Conservation (phyloP, 2,888 invertebrate genomes). For the Zygogramma bicolorata region DNA sequence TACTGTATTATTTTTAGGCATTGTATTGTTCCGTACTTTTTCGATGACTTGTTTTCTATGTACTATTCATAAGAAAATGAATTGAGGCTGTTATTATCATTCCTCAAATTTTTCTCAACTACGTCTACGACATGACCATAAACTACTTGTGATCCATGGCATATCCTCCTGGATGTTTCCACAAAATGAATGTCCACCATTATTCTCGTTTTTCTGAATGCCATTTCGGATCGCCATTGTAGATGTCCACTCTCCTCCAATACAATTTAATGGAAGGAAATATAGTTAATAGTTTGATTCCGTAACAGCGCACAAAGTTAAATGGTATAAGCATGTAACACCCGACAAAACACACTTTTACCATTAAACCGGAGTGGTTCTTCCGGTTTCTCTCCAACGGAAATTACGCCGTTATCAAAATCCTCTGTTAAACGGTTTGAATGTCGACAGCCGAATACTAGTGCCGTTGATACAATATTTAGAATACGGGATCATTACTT, state of each 20-base stretch:
- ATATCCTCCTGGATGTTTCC: too few species aligned
- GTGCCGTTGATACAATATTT: neutral
- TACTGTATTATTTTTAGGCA: neutral
- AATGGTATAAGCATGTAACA: conserved; percentile 65
- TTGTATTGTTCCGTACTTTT: too few species aligned
- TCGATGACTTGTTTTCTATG: too few species aligned
- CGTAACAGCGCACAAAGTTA: conserved; percentile 53
- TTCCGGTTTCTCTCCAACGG: conserved; percentile 58
- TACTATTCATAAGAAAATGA: neutral
- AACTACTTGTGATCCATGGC: too few species aligned
- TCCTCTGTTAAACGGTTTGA: conserved; percentile 2
- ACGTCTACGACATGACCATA: too few species aligned
- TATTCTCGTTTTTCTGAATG: too few species aligned
- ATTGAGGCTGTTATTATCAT: too few species aligned
- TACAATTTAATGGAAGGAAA: conserved; percentile 25
- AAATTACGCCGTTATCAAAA: conserved; percentile 58
- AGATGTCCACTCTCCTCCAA: neutral
- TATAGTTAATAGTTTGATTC: conserved; percentile 22
- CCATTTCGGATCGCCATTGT: neutral
- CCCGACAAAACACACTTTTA: conserved; percentile 61
- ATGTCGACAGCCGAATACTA: conserved; percentile 6
- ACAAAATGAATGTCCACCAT: too few species aligned
- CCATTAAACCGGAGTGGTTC: conserved; percentile 62
- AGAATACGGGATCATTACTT: neutral
- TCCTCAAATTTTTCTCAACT: too few species aligned